phyloP scores from a whole-genome alignment of 2,888 invertebrate genomes.

The Brachynemurus nebulosus region DNA sequence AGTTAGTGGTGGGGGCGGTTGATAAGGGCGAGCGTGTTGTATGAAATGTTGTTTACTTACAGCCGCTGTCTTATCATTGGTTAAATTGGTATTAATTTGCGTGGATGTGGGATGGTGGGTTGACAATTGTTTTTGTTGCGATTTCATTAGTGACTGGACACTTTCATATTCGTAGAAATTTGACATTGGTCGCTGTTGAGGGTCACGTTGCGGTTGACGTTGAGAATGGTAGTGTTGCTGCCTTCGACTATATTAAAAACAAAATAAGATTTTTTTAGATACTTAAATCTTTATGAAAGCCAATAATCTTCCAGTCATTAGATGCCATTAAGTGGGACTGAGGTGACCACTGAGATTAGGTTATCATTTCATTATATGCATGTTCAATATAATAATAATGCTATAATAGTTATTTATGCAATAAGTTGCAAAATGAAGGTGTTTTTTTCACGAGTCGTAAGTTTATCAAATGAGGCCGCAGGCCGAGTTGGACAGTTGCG shows the following conservation, averaged over 20 bases:
- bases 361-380: no score
- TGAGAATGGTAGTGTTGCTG: slow-evolving; percentile 54
- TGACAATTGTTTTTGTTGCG: slow-evolving; percentile 18
- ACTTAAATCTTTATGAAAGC: no score
- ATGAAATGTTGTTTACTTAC: slow-evolving; percentile 14
- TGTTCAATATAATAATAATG: no score
- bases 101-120: slow-evolving; percentile 13
- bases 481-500: no score
- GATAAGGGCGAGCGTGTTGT: slow-evolving; percentile 13
- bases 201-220: slow-evolving; percentile 33
- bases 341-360: no score
- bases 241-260: slow-evolving; percentile 37
- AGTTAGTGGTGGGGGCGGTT: slow-evolving; percentile 8
- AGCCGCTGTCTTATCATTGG: neutral
- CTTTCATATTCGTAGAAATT: slow-evolving; percentile 79
- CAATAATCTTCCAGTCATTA: no score
- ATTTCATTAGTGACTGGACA: slow-evolving; percentile 46
- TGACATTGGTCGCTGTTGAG: slow-evolving; percentile 52
- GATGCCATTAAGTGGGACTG: no score
- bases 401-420: no score
- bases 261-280: slow-evolving; percentile 5
- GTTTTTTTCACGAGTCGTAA: no score
- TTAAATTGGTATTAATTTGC: neutral
- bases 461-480: no score
- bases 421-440: no score